phyloP scores from a whole-genome alignment of 2,113 vertebrate species.

The Petroica traversi region DNA sequence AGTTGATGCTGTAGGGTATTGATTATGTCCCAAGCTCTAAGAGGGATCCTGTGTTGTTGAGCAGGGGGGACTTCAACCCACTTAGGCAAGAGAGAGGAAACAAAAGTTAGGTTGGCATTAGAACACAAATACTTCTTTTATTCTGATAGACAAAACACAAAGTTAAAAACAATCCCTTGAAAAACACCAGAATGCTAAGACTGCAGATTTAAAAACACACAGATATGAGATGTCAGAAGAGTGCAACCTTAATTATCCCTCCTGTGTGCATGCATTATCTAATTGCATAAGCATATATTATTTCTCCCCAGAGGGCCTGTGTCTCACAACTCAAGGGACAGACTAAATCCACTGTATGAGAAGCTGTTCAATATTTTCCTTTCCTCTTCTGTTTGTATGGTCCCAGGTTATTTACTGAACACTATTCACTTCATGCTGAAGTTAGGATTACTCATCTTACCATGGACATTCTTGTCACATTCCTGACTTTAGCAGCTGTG shows the following conservation, averaged over 20 bases:
- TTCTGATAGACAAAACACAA: not conserved
- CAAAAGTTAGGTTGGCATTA: not conserved
- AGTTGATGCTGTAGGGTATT: not conserved
- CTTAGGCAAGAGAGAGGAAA: not conserved
- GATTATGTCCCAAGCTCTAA: not conserved
- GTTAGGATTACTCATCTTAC: not conserved
- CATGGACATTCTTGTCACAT: slow-evolving; percentile 14
- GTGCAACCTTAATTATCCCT: not conserved
- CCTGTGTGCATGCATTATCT: not conserved
- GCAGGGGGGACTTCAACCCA: not conserved
- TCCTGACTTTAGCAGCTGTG: not conserved
- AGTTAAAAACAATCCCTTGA: not conserved
- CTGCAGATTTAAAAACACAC: not conserved
- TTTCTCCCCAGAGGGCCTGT: not conserved
- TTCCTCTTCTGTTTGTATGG: not conserved
- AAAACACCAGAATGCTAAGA: not conserved
- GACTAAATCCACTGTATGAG: not conserved
- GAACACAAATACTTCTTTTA: not conserved
- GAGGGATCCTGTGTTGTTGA: not conserved
- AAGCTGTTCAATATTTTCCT: not conserved
- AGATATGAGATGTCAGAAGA: not conserved
- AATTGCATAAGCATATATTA: not conserved
- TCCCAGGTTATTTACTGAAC: not conserved
- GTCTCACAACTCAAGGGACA: not conserved
- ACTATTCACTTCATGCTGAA: not conserved